A percentile compares a stretch with the other conserved stretches of the same genome.
These are phyloP conservation scores for Erebia aethiops DNA, from an alignment of 2,888 invertebrate genomes.

Conservation along the genomic window DNA sequence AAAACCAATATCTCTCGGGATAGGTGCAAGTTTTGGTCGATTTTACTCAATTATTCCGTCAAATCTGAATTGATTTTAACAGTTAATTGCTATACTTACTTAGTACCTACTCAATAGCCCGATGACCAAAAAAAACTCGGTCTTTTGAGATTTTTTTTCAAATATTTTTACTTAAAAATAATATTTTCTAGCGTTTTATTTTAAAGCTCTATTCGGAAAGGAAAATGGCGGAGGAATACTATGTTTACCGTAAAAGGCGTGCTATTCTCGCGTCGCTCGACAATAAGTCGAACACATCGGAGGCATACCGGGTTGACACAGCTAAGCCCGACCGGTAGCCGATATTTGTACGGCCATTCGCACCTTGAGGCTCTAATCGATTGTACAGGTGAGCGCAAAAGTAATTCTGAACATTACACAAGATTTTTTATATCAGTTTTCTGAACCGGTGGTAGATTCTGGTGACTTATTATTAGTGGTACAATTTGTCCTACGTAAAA, in stretches of 20 bases:
- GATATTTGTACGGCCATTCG: conserved; percentile 63
- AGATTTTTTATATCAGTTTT: too few relatives aligned
- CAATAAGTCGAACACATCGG: conserved; percentile 19
- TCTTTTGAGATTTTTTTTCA: background rate
- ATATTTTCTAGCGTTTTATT: background rate
- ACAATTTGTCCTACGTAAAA: too few relatives aligned
- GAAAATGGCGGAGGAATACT: conserved; percentile 3
- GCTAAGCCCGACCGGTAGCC: conserved; percentile 53
- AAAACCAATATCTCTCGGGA: too few relatives aligned
- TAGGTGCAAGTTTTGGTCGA: too few relatives aligned
- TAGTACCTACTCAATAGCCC: too few relatives aligned
- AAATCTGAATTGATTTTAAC: background rate
- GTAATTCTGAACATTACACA: background rate
- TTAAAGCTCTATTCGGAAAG: background rate
- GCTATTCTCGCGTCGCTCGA: conserved; percentile 16
- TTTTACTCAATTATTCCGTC: too few relatives aligned
- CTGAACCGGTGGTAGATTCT: too few relatives aligned
- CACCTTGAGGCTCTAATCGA: conserved; percentile 58
- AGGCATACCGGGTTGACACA: conserved; percentile 31
- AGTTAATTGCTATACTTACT: too few relatives aligned
- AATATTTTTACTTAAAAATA: background rate
- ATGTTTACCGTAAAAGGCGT: conserved; percentile 2
- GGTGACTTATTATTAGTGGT: too few relatives aligned
- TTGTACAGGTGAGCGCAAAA: conserved; percentile 17
- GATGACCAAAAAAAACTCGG: background rate